Evolutionary conservation across 2,113 vertebrate genomes (phyloP), one percentile per base, ranked within the genome.

Genomic region (Stigmatopora argus): DNA sequence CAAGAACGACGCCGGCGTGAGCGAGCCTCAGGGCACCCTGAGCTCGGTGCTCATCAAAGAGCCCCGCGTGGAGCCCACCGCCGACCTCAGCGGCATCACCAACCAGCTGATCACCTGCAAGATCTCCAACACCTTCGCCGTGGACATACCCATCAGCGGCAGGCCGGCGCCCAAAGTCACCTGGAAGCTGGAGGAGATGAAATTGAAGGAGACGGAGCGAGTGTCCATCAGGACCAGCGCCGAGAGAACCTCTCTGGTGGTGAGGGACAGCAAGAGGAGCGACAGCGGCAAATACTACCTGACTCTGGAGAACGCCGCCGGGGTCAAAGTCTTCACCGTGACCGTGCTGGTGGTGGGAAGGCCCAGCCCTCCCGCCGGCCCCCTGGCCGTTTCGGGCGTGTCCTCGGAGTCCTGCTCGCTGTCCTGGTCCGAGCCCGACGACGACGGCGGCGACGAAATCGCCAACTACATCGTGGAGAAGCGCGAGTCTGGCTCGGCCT

Each of bases 161-260:
- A 95, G 96, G 41, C 97, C 97, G 45, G 80, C 92, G 71, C 97
- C 97, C 53, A 98, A 94, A 82, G 94, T 95, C 73, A 94, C 88
- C 55, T 99, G 97, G 97, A 98, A 98, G 79, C 92, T 98, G 73
- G 97, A 99, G 81, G 97, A 99, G 81, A 98, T 98, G 92, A 95
- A 94, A 90, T 91, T 99, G 19, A 99, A 99, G 77, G 95, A 98
- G 89, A 96, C 93, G 2, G 96, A 98, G 44, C 92, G 96, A 87
- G 81, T 99, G 23, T 87, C 75, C 38, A 98, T 99, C 76, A 94
- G 86, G 67, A 95, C 93, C 48, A 93, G 93, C 62, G 94, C 92
- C 77, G 95, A 97, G 8, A 93, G 90, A 79, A 96, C 94, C 41
- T 95, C 93, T 0, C 66, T 99, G 71, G 81, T 91, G 72, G 93